phyloP scores from a whole-genome alignment of 1,140 invertebrate species.

The Brachionus sp. region DNA sequence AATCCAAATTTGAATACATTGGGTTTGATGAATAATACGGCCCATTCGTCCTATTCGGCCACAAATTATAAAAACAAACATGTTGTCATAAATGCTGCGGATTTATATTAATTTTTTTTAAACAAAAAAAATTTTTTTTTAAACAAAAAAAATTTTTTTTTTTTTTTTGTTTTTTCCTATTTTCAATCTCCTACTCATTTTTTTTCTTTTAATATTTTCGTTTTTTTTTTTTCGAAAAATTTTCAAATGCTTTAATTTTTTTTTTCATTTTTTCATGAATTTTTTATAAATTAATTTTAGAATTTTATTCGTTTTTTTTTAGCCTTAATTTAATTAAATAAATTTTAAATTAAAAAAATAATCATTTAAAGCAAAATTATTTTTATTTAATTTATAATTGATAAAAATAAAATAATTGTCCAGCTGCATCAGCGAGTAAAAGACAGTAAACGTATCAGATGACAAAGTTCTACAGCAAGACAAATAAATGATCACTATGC shows the following conservation, averaged over 20 bases:
- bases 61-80: background rate
- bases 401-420: no score
- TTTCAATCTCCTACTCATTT: background rate
- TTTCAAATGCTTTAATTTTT: background rate
- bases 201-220: background rate
- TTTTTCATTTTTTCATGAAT: background rate
- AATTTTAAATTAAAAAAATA: no score
- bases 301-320: background rate
- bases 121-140: no score
- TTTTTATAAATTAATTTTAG: background rate
- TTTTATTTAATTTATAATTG: no score
- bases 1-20: background rate
- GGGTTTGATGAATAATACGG: background rate
- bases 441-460: no score
- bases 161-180: background rate
- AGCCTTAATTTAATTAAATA: background rate
- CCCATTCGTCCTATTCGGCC: background rate
- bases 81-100: background rate
- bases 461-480: no score
- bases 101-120: background rate
- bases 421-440: no score
- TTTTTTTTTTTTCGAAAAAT: background rate
- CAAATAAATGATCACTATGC: no score
- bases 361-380: no score
- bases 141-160: background rate